Evolutionary conservation across 1,140 invertebrate species (phyloP).

Genomic region (Dufourea novaeangliae): DNA sequence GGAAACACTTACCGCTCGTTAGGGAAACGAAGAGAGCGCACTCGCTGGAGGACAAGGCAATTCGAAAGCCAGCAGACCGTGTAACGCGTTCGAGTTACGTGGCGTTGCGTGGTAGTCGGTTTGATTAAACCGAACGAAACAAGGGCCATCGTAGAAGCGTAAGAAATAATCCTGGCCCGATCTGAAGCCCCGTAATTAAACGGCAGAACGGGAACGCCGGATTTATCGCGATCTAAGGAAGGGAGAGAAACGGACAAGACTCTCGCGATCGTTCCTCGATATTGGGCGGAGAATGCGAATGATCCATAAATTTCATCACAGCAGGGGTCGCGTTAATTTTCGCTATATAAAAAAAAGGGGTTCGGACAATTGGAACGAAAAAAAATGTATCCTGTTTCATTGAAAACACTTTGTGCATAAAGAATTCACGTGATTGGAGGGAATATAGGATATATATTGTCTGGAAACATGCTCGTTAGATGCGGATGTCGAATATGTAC

Average conservation of each 20-base stretch:
- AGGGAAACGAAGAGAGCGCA: background rate
- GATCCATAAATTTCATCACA: background rate
- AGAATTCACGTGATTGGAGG: too few relatives aligned
- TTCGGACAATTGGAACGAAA: too few relatives aligned
- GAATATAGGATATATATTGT: too few relatives aligned
- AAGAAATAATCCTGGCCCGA: constrained; percentile 34
- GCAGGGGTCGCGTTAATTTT: too few relatives aligned
- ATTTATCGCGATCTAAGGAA: constrained; percentile 31
- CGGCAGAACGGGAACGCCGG: constrained; percentile 17
- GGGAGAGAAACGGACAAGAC: background rate
- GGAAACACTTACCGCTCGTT: constrained; percentile 16
- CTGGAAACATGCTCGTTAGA: too few relatives aligned
- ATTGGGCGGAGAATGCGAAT: background rate
- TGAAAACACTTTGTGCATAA: too few relatives aligned
- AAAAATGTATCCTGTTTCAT: too few relatives aligned
- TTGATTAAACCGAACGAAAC: constrained; percentile 38
- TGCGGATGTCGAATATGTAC: too few relatives aligned
- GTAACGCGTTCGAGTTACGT: background rate
- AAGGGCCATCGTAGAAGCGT: constrained; percentile 39
- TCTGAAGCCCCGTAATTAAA: constrained; percentile 44
- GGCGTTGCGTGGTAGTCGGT: constrained; percentile 14
- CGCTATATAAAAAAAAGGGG: too few relatives aligned
- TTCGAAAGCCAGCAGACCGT: constrained; percentile 6
- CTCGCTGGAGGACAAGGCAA: constrained; percentile 3
- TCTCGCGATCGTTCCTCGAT: background rate